phyloP scores from a whole-genome alignment of 2,797 vertebrate species.

The Choloepus didactylus region DNA sequence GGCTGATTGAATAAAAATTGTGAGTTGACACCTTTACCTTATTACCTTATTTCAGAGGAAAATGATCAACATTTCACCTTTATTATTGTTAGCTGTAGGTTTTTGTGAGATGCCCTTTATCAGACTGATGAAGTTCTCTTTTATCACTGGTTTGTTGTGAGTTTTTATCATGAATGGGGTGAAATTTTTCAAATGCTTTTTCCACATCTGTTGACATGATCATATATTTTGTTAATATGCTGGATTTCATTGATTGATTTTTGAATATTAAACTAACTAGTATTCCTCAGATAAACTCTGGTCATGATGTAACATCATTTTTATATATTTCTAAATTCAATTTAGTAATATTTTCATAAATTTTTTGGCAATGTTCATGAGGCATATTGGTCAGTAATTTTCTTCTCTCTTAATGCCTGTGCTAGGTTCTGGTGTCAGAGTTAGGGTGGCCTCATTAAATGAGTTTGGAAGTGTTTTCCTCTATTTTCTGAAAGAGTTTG shows the following conservation, averaged over 20 bases:
- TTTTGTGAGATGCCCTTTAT: constrained; percentile 24
- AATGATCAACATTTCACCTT: background rate
- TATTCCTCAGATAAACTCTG: constrained; percentile 14
- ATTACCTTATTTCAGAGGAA: background rate
- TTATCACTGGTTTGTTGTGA: constrained; percentile 17
- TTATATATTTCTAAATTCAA: background rate
- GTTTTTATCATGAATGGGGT: background rate
- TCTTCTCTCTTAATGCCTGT: background rate
- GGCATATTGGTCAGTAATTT: background rate
- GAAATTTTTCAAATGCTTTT: background rate
- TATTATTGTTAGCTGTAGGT: background rate
- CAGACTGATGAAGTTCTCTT: background rate
- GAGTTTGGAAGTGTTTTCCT: background rate
- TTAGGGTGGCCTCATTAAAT: background rate
- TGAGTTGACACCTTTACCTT: background rate
- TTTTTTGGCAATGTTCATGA: background rate
- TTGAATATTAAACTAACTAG: background rate
- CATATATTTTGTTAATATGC: background rate
- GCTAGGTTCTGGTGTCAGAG: background rate
- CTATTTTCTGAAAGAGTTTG: background rate
- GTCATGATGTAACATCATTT: background rate
- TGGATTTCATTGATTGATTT: background rate
- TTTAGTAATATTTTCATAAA: background rate
- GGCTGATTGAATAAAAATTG: background rate
- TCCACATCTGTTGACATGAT: background rate